A percentile compares a stretch with the other conserved stretches of the same genome.
Conservation (phyloP, 2,797 vertebrate genomes). For the Oophaga sylvatica region DNA sequence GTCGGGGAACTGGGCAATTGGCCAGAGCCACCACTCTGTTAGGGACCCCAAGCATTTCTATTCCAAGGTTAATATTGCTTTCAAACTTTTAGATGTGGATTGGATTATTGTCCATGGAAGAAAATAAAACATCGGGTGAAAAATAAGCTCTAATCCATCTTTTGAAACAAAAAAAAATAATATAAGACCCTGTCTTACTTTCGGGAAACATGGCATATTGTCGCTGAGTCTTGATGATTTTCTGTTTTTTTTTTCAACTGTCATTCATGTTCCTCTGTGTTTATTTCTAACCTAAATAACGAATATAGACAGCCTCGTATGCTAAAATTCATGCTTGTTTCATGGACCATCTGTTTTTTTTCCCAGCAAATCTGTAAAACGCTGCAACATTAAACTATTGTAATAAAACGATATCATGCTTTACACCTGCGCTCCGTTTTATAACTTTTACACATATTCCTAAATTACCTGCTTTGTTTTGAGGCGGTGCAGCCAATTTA, state of each 20-base stretch:
- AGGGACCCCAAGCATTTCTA: too few relatives aligned
- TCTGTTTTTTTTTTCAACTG: not conserved
- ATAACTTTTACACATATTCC: constrained; percentile 30
- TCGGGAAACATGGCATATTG: too few relatives aligned
- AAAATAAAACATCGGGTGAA: too few relatives aligned
- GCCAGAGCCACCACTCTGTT: too few relatives aligned
- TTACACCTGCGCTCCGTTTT: constrained; percentile 33
- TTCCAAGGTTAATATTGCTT: too few relatives aligned
- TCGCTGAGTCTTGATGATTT: too few relatives aligned
- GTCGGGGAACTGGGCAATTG: too few relatives aligned
- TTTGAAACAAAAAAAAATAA: too few relatives aligned
- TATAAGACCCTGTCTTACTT: too few relatives aligned
- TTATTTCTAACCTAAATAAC: constrained; percentile 16
- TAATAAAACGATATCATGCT: constrained; percentile 11
- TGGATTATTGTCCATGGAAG: too few relatives aligned
- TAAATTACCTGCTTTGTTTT: constrained; percentile 30
- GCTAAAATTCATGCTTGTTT: not conserved
- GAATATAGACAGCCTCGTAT: not conserved
- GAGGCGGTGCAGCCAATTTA: not conserved
- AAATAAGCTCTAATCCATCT: too few relatives aligned
- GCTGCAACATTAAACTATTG: not conserved
- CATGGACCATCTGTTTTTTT: constrained; percentile 37
- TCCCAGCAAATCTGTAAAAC: not conserved
- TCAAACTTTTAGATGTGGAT: too few relatives aligned
- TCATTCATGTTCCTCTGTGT: not conserved